These are phyloP conservation scores for Drosophila sp. DNA, from an alignment of 1,140 invertebrate species.

Conservation along the genomic window DNA sequence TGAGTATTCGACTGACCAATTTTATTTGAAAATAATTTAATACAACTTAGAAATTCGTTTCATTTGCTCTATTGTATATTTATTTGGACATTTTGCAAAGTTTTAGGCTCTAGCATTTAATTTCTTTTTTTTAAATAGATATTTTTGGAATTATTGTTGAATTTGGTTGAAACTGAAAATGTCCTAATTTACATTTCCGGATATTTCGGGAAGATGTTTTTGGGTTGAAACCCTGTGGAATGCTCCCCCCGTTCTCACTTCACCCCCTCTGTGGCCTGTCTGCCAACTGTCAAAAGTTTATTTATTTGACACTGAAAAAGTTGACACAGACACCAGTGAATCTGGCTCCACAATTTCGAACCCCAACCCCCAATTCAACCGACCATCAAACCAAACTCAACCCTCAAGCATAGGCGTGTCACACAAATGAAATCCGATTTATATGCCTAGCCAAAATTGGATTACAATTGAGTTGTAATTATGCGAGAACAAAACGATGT, in stretches of 20 bases:
- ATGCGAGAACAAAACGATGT: constrained; percentile 72
- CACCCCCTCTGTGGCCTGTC: constrained; percentile 50
- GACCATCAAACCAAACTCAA: not conserved
- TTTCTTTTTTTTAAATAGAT: too few relatives aligned
- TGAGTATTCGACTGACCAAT: too few relatives aligned
- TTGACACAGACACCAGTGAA: constrained; percentile 73
- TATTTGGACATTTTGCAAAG: too few relatives aligned
- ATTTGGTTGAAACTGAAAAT: too few relatives aligned
- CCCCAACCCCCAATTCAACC: not conserved
- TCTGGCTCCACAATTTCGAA: not conserved
- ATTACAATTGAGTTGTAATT: constrained; percentile 82
- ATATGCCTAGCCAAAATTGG: constrained; percentile 74
- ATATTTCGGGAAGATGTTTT: constrained; percentile 4
- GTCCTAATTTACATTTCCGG: constrained; percentile 59
- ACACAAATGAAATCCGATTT: constrained; percentile 71
- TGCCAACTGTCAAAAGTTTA: constrained; percentile 77
- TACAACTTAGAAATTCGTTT: too few relatives aligned
- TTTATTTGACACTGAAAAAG: constrained; percentile 78
- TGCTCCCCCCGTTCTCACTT: not conserved
- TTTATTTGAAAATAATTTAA: too few relatives aligned
- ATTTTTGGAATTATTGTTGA: not conserved
- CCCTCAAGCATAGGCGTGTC: constrained; percentile 28
- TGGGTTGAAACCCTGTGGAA: not conserved
- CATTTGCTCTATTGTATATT: too few relatives aligned
- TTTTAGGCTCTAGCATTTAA: too few relatives aligned